Percentiles rank a stretch among this genome's conserved stretches.
These are phyloP conservation scores for Cinclus cinclus DNA, from an alignment of 2,113 vertebrate species.

Conservation along the genomic window DNA sequence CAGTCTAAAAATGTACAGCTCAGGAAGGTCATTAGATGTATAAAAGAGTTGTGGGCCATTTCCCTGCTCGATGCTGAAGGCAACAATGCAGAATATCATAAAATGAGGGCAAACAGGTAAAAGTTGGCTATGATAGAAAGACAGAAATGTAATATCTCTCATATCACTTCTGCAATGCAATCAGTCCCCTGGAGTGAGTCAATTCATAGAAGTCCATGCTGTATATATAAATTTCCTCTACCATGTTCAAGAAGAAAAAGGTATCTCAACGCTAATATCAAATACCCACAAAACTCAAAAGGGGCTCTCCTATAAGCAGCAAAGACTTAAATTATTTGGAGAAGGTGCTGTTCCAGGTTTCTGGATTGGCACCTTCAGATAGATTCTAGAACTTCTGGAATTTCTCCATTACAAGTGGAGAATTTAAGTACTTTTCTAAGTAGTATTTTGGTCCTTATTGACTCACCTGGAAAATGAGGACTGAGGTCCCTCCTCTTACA, in stretches of 20 bases:
- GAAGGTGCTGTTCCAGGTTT: neutral
- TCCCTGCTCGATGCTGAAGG: neutral
- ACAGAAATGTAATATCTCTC: neutral
- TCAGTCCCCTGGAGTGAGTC: neutral
- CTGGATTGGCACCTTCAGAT: neutral
- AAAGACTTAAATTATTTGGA: neutral
- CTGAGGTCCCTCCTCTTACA: neutral
- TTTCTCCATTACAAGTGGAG: neutral
- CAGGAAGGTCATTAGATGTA: neutral
- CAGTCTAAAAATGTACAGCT: neutral
- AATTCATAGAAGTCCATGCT: neutral
- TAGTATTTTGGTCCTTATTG: neutral
- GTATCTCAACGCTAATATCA: neutral
- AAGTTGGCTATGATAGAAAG: neutral
- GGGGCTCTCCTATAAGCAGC: neutral
- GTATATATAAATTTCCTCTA: neutral
- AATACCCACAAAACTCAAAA: neutral
- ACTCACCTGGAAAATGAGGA: neutral
- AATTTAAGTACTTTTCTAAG: neutral
- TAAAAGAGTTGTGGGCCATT: neutral
- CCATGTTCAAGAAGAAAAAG: neutral
- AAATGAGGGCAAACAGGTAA: neutral
- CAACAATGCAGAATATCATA: neutral
- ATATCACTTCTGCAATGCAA: neutral
- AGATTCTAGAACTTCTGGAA: neutral